Evolutionary conservation across 2,888 invertebrate genomes (phyloP), one percentile per base, ranked within the genome.

Genomic region (Lasioglossum malachurum): DNA sequence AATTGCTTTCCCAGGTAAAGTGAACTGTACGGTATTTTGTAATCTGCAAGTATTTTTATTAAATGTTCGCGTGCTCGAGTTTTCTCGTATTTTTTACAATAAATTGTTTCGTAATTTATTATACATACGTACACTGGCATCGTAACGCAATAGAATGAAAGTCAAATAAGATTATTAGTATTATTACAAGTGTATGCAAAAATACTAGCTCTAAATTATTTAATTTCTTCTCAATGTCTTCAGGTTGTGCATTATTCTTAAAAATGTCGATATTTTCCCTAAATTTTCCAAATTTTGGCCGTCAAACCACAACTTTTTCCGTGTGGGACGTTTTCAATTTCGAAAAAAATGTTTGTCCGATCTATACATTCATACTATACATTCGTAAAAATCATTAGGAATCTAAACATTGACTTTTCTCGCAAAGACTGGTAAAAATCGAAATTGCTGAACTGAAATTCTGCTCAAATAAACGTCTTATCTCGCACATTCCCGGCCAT

Each of bases 381-480:
- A 57, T 57, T 57, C 12, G 23, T n/a, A n/a, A 57, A 57, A n/a
- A n/a, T 57, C 23, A 12, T n/a, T 12, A n/a, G 4, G 12, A n/a
- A 57, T n/a, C 12, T 57, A 4, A 57, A n/a, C n/a, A 4, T 4
- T 57, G 12, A 12, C 4, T n/a, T n/a, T n/a, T 57, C 57, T 12
- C 53, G 23, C 53, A 23, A 57, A n/a, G 12, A 57, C n/a, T 57
- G 57, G 12, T 12, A 10, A 57, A 57, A 57, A 12, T 57, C n/a
- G 57, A n/a, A n/a, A n/a, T 57, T 57, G 57, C 57, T 57, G 57
- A 57, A 57, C 57, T n/a, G 57, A 57, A 57, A n/a, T 57, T 57
- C 16, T 16, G 64, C 2, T 64, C 64, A 7, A 31, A 27, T 64
- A 64, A 64, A 31, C 8, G 64, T 16, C 64, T 64, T 69, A 35